Evolutionary conservation across 2,888 invertebrate species (phyloP).

Genomic region (Agapetus fuscipes): DNA sequence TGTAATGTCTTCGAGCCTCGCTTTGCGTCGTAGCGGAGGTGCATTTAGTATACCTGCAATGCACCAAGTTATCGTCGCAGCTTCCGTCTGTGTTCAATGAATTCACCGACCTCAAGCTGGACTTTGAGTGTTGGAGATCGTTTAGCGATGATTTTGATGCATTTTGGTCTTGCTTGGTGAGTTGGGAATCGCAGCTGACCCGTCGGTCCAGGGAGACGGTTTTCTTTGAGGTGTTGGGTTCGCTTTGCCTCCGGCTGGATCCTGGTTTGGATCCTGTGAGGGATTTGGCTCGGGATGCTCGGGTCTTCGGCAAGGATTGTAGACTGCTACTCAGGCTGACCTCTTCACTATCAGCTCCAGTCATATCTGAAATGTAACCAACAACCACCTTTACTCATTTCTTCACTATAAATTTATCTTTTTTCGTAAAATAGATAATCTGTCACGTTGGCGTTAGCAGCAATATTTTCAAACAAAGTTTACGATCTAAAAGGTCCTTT

Average conservation of each 20-base stretch:
- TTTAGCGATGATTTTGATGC: constrained; percentile 24
- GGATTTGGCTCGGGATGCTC: constrained; percentile 35
- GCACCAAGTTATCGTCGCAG: constrained; percentile 48
- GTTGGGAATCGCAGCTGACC: constrained; percentile 51
- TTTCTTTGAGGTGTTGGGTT: constrained; percentile 32
- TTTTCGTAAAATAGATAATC: too few species aligned
- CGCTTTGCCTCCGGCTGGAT: constrained; percentile 36
- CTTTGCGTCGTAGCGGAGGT: constrained; percentile 57
- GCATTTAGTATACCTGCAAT: constrained; percentile 77
- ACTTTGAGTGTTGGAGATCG: constrained; percentile 36
- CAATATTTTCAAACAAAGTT: too few species aligned
- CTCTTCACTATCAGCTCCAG: constrained; percentile 48
- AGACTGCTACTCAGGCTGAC: constrained; percentile 24
- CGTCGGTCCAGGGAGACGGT: constrained; percentile 42
- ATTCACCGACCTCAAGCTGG: constrained; percentile 32
- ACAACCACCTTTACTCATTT: not conserved
- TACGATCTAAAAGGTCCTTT: too few species aligned
- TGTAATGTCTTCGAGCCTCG: constrained; percentile 75
- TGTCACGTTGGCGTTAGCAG: too few species aligned
- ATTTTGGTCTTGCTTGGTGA: constrained; percentile 26
- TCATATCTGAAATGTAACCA: constrained; percentile 37
- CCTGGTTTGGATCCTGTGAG: constrained; percentile 28
- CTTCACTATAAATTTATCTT: too few species aligned
- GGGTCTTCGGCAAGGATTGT: constrained; percentile 13
- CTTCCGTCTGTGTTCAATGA: constrained; percentile 42